Percentiles rank a stretch among this genome's conserved stretches.
phyloP scores from a whole-genome alignment of 2,113 vertebrate species.

The Solenodon paradoxus region DNA sequence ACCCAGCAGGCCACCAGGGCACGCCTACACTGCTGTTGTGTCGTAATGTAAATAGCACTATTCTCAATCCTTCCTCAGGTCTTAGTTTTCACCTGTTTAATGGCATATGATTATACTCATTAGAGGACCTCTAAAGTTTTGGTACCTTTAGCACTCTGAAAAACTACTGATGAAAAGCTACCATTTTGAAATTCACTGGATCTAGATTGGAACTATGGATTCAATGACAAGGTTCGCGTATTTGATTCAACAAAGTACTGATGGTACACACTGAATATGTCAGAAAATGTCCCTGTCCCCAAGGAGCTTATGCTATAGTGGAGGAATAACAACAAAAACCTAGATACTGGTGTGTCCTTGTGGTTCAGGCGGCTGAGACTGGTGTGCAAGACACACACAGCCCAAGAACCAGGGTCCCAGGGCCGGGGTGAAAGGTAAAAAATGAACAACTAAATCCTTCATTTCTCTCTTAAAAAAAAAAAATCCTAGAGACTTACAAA shows the following conservation, averaged over 20 bases:
- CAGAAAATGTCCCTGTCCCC: not conserved
- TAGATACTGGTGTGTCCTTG: too few species aligned
- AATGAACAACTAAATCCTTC: too few species aligned
- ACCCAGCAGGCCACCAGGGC: too few species aligned
- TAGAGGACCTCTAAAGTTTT: not conserved
- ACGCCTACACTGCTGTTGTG: not conserved
- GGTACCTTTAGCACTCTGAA: not conserved
- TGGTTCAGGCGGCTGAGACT: too few species aligned
- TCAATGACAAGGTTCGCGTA: not conserved
- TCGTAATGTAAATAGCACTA: not conserved
- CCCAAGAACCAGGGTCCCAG: too few species aligned
- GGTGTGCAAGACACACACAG: too few species aligned
- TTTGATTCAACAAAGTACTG: constrained; percentile 14
- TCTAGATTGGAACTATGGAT: not conserved
- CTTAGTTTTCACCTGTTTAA: not conserved
- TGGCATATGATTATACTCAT: not conserved
- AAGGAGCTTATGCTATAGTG: not conserved
- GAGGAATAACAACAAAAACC: not conserved
- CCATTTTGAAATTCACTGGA: not conserved
- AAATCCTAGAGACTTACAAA: not conserved
- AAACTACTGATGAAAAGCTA: not conserved
- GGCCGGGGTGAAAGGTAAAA: too few species aligned
- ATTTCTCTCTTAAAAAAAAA: too few species aligned
- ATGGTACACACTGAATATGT: not conserved
- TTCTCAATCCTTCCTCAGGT: not conserved